Base-by-base conservation (phyloP, 2,113 vertebrate genomes). In the Scartelaos histophorus region DNA sequence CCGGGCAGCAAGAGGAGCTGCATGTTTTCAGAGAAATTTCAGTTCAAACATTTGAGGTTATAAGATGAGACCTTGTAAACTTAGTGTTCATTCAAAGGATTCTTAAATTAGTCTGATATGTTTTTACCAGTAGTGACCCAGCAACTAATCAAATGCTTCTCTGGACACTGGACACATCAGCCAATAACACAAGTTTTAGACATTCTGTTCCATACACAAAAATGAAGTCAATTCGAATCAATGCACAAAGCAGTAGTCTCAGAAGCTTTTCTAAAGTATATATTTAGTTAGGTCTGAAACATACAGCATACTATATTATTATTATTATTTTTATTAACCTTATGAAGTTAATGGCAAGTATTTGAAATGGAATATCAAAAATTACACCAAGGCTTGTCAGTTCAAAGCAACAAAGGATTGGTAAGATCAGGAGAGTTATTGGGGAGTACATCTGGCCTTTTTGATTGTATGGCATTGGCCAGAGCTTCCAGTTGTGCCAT, bases 401-500 rank as follows among this genome's bases (percentile, higher is more conserved):
- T 61, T 84, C 74, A 90, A 67, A 81, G 60, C 62, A 64, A 54
- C 1, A 75, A 61, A 13, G 67, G 69, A 34, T 0, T 80, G 16
- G 69, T 58, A 13, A 74, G 11, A 21, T 29, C 35, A 22, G 22
- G 17, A 2, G 66, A 51, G 13, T 34, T 3, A 12, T 43, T 62
- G 0, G 15, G 1, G 22, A 77, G 73, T 47, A n/a, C 21, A 4
- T 73, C 78, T 35, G 77, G 25, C 25, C 71, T 21, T 24, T 69
- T 75, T 51, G 73, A 70, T 60, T 84, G 82, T 67, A 83, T 38
- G 16, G 65, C 35, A 67, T 64, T 71, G 22, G 87, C 80, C 68
- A 94, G 74, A 69, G 74, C 81, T 38, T 93, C 91, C 81, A 94
- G 49, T 22, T 86, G 87, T 69, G 61, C 51, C 65, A 91, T 84